phyloP scores from a whole-genome alignment of 2,113 vertebrate genomes.

The Ophiodon elongatus region DNA sequence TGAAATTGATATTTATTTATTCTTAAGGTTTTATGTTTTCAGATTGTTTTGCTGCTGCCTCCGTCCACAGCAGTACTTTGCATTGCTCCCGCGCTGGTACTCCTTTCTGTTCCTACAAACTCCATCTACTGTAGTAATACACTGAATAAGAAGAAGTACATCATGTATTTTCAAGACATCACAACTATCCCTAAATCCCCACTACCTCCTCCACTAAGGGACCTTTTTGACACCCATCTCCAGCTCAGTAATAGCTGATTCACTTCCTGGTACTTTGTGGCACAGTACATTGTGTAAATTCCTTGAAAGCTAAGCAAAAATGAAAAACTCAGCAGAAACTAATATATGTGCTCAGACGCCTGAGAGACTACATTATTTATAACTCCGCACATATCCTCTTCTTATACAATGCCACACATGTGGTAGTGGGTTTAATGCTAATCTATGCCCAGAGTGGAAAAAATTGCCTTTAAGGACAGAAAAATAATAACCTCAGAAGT shows the following conservation, averaged over 20 bases:
- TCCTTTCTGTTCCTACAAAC: neutral
- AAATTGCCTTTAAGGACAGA: constrained; percentile 1
- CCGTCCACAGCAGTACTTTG: neutral
- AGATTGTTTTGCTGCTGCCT: neutral
- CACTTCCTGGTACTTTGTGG: neutral
- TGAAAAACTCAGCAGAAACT: constrained; percentile 36
- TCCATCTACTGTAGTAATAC: neutral
- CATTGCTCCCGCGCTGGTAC: neutral
- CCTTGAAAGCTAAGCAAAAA: constrained; percentile 34
- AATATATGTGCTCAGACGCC: neutral
- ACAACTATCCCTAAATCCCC: neutral
- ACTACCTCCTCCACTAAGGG: neutral
- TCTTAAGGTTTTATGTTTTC: neutral
- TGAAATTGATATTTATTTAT: neutral
- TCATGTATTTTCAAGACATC: neutral
- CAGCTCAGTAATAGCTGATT: neutral
- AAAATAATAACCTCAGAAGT: constrained; percentile 18
- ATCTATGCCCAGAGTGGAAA: constrained; percentile 25
- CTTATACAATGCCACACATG: constrained; percentile 36
- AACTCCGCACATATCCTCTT: neutral
- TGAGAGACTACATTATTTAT: constrained; percentile 45
- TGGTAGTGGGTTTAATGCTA: constrained; percentile 36
- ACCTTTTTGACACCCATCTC: neutral
- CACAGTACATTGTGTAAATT: constrained; percentile 6
- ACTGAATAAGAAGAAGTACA: neutral